Evolutionary conservation across 2,888 invertebrate species (phyloP).

Genomic region (Tenthredo scrophulariae): DNA sequence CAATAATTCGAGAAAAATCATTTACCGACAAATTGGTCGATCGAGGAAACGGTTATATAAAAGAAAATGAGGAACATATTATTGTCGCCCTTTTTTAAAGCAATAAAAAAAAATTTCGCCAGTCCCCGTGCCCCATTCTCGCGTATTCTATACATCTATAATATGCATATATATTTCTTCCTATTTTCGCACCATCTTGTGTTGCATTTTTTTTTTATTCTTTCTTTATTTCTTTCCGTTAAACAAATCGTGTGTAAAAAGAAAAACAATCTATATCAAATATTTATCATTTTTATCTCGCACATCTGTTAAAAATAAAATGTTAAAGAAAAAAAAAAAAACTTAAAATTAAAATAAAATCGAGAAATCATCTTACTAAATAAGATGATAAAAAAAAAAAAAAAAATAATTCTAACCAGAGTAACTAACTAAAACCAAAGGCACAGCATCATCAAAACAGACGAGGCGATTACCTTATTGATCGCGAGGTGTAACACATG

Average conservation of each 20-base stretch:
- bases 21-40: no score
- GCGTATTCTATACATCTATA: not conserved
- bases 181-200: not conserved
- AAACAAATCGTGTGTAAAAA: no score
- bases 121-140: not conserved
- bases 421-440: not conserved
- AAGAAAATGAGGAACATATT: not conserved
- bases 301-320: no score
- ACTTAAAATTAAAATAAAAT: no score
- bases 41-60: no score
- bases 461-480: conserved; percentile 71
- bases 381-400: not conserved
- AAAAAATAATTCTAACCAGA: not conserved
- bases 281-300: no score
- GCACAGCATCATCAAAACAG: conserved; percentile 64
- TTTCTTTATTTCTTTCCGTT: not conserved
- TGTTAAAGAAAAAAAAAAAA: no score
- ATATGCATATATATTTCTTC: no score
- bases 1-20: no score
- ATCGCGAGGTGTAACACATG: conserved; percentile 62
- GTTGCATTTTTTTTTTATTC: not conserved
- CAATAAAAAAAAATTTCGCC: not conserved
- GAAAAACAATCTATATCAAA: no score
- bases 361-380: no score
- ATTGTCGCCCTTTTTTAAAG: no score